Base-by-base conservation (phyloP, 1,140 invertebrate genomes). In the Wiebesia pumilae region DNA sequence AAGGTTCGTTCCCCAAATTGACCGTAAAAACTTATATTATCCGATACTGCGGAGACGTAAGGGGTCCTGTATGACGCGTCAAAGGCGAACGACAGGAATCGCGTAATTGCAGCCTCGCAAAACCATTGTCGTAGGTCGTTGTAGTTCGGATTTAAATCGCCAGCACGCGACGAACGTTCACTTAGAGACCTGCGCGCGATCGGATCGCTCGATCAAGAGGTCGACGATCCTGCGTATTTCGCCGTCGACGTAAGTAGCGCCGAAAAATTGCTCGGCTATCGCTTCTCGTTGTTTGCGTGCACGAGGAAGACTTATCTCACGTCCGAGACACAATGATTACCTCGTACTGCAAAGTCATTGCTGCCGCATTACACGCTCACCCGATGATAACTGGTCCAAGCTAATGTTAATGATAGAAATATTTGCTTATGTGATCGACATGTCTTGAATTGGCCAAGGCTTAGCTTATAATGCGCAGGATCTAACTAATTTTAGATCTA, bases 71-170 rank as follows among this genome's bases (percentile, higher is more conserved):
- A 54, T 12, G 47, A 21, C 69, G 47, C 30, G 43, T 30, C 38
- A 51, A 65, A 80, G 54, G 77, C 6, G 40, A 81, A 81, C 35
- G 65, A 47, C 27, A 40, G 1, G 3, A 24, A 35, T 6, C 27
- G 33, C 80, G 12, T 69, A 81, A 69, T 67, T 62, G 30, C 10
- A 83, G 27, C n/a, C n/a, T 75, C 1, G 38, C 19, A 35, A 58
- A 86, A 81, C 40, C 67, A 79, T 91, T 92, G 89, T 87, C 88
- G 88, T 91, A 90, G 91, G 90, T 92, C 90, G 77, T 87, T 84
- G 73, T 40, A 30, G 43, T 27, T 38, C n/a, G n/a, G 3, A 62
- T 71, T 85, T 85, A 80, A 85, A 85, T 81, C 54, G 75, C 43
- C 67, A 3, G 19, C 78, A 85, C 83, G 83, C 62, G n/a, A 85